These are phyloP conservation scores for Tryphoninae sp. DNA, from an alignment of 2,888 invertebrate genomes.

Conservation along the genomic window DNA sequence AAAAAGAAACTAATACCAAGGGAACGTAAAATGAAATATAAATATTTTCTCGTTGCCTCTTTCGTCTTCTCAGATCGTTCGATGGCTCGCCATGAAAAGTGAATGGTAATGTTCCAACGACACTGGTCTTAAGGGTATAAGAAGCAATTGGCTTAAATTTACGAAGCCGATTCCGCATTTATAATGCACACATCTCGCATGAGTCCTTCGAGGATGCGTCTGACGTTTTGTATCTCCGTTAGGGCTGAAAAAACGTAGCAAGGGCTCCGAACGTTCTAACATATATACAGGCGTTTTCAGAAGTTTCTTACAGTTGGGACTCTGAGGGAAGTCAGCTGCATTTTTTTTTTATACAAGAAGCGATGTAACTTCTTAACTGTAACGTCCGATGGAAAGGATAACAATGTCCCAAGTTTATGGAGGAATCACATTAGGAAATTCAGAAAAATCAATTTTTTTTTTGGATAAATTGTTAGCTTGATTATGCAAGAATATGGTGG, in stretches of 20 bases:
- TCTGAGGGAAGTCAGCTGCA: no score
- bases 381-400: no score
- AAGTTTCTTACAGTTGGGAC: no score
- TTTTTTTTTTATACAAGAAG: no score
- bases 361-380: no score
- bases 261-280: neutral
- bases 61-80: conserved; percentile 8
- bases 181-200: conserved; percentile 28
- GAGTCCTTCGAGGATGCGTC: conserved; percentile 3
- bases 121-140: neutral
- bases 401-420: no score
- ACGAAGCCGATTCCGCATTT: conserved; percentile 38
- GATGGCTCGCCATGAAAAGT: conserved; percentile 43
- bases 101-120: conserved; percentile 26
- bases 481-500: no score
- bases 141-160: conserved; percentile 25
- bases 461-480: no score
- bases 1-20: no score
- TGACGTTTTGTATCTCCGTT: neutral
- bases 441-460: no score
- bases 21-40: neutral
- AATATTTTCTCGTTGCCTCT: neutral
- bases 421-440: no score
- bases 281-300: neutral
- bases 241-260: conserved; percentile 4